These are phyloP conservation scores for Charaxes varanes DNA, from an alignment of 1,140 invertebrate genomes.

Conservation along the genomic window DNA sequence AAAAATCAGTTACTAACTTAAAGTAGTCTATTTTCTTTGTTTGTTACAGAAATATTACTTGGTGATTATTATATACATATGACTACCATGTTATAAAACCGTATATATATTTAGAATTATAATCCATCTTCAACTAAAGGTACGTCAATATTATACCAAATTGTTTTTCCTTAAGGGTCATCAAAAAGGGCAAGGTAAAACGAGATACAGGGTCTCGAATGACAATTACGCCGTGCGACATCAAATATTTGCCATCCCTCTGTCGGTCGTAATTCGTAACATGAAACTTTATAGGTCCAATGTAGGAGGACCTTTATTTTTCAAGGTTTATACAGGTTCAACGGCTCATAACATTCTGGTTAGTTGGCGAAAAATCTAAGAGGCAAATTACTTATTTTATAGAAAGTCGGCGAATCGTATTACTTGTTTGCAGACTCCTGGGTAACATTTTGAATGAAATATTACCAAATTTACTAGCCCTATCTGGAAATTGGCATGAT, in stretches of 20 bases:
- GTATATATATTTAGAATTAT: not conserved
- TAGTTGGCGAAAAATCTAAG: conserved; percentile 21
- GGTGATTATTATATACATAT: too few species aligned
- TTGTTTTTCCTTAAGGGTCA: conserved; percentile 32
- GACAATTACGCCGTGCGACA: conserved; percentile 52
- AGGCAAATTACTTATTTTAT: conserved; percentile 51
- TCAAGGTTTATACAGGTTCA: not conserved
- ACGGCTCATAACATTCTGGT: conserved; percentile 23
- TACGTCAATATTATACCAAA: too few species aligned
- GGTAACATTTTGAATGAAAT: conserved; percentile 41
- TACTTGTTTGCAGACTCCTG: conserved; percentile 64
- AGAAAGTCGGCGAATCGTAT: conserved; percentile 40
- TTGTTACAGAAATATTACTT: too few species aligned
- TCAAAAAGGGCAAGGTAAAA: conserved; percentile 34
- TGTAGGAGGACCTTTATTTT: conserved; percentile 9
- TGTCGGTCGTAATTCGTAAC: conserved; percentile 60
- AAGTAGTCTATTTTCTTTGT: too few species aligned
- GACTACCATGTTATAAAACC: too few species aligned
- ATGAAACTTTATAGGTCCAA: conserved; percentile 26
- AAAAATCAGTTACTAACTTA: too few species aligned
- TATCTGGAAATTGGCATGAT: conserved; percentile 5
- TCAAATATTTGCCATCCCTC: conserved; percentile 67
- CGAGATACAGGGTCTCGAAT: conserved; percentile 47
- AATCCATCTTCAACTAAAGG: not conserved
- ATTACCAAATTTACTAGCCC: conserved; percentile 12